phyloP scores from a whole-genome alignment of 1,140 invertebrate genomes.

The Sycophaga agraensis region DNA sequence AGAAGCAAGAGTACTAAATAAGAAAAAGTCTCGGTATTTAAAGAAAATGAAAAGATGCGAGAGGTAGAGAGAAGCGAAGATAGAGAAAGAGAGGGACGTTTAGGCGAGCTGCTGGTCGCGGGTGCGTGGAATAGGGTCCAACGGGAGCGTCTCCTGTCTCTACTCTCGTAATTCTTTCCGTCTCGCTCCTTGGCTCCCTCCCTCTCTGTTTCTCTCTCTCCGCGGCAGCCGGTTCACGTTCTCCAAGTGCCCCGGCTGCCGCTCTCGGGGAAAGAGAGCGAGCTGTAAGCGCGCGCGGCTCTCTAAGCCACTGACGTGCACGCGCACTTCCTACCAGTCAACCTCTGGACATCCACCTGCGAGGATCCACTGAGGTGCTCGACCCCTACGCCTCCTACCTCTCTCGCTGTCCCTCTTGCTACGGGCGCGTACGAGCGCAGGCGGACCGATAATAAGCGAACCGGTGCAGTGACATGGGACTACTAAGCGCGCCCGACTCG shows the following conservation, averaged over 20 bases:
- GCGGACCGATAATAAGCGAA: constrained; percentile 18
- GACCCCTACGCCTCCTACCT: no score
- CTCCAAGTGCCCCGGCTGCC: constrained; percentile 21
- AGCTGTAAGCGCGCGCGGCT: not conserved
- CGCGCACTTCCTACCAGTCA: constrained; percentile 46
- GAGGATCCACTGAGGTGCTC: constrained; percentile 40
- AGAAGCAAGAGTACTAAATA: constrained; percentile 24
- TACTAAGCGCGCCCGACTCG: constrained; percentile 38
- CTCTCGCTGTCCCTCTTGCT: no score
- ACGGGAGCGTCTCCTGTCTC: no score
- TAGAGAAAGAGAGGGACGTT: constrained; percentile 1
- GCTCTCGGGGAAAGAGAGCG: not conserved
- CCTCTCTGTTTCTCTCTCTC: not conserved
- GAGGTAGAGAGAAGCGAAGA: constrained; percentile 25
- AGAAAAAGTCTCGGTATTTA: not conserved
- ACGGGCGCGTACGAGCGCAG: not conserved
- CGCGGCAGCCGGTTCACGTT: constrained; percentile 25
- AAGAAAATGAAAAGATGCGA: constrained; percentile 4
- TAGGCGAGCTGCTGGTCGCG: no score
- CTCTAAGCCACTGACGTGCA: not conserved
- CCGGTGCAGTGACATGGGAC: constrained; percentile 52
- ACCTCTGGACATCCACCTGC: constrained; percentile 58
- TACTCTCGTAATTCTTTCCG: not conserved
- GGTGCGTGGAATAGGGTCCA: no score
- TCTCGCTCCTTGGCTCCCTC: not conserved